A percentile compares a stretch with the other conserved stretches of the same genome.
phyloP scores from a whole-genome alignment of 92 coral and sea anemone genomes.

The Heliopora coerulea region DNA sequence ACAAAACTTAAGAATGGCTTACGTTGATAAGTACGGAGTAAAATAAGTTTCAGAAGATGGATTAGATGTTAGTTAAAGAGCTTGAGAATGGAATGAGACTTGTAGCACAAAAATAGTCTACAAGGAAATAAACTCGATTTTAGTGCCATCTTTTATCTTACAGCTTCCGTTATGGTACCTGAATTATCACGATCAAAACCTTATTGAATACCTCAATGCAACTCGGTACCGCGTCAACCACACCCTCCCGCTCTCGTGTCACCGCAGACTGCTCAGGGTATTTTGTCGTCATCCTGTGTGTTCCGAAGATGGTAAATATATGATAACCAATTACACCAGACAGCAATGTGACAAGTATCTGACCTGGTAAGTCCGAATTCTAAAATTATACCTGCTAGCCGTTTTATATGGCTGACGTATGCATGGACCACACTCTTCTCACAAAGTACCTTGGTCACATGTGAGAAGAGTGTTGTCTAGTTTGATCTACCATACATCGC shows the following conservation, averaged over 20 bases:
- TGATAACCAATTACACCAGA: slow-evolving; percentile 22
- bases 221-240: slow-evolving; percentile 21
- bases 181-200: slow-evolving; percentile 31
- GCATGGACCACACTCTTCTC: no score
- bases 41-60: no score
- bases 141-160: background rate
- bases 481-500: no score
- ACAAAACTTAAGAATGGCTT: no score
- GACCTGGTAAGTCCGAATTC: slow-evolving; percentile 2
- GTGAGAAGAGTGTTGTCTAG: no score
- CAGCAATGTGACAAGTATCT: slow-evolving; percentile 23
- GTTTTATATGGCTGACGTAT: no score
- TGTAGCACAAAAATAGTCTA: no score
- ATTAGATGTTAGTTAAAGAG: no score
- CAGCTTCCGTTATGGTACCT: slow-evolving; percentile 37
- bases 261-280: background rate
- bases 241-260: slow-evolving; percentile 1
- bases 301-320: slow-evolving; percentile 13
- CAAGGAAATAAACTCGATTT: background rate
- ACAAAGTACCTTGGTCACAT: no score
- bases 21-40: no score
- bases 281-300: slow-evolving; percentile 37
- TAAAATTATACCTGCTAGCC: no score
- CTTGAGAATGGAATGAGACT: no score
- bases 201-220: slow-evolving; percentile 20